Percentiles rank a stretch among this genome's conserved stretches.
Conservation (phyloP, 2,888 invertebrate species). For the Orchestes rusci region DNA sequence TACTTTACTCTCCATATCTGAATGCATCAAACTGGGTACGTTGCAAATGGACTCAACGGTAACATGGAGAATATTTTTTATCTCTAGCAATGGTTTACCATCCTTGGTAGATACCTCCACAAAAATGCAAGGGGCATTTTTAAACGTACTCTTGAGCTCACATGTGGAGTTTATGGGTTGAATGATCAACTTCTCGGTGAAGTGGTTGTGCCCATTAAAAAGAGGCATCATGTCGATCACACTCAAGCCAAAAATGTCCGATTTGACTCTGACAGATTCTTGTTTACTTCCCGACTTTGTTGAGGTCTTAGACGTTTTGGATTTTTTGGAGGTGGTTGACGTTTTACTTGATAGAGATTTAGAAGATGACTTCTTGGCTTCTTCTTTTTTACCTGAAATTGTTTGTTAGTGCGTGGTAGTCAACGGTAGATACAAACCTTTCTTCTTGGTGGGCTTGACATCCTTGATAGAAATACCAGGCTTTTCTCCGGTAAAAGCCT, state of each 20-base stretch:
- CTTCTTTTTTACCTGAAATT: conserved; percentile 10
- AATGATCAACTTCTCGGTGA: conserved; percentile 29
- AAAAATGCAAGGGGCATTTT: conserved; percentile 34
- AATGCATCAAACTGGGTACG: conserved; percentile 31
- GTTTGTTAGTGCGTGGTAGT: too few species aligned
- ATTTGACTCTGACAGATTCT: conserved; percentile 6
- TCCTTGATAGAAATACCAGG: conserved; percentile 19
- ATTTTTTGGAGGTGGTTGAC: conserved; percentile 8
- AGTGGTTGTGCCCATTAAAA: conserved; percentile 27
- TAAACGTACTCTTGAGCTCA: conserved; percentile 32
- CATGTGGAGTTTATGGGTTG: conserved; percentile 28
- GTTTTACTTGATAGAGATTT: conserved; percentile 8
- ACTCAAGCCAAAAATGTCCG: conserved; percentile 29
- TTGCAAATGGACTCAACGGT: conserved; percentile 41
- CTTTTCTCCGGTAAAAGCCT: conserved; percentile 31
- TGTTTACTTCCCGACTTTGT: conserved; percentile 2
- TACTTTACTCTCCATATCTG: conserved; percentile 35
- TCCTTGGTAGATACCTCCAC: conserved; percentile 30
- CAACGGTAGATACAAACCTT: conserved; percentile 22
- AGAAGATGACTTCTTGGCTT: conserved; percentile 11
- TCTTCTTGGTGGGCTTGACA: conserved; percentile 12
- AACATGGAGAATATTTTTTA: conserved; percentile 31
- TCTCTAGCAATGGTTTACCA: neutral
- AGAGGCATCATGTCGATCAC: conserved; percentile 32
- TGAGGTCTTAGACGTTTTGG: conserved; percentile 11